A percentile compares a stretch with the other conserved stretches of the same genome.
These are phyloP conservation scores for Eueremaeus valkanovi DNA, from an alignment of 2,888 invertebrate genomes.

Conservation along the genomic window DNA sequence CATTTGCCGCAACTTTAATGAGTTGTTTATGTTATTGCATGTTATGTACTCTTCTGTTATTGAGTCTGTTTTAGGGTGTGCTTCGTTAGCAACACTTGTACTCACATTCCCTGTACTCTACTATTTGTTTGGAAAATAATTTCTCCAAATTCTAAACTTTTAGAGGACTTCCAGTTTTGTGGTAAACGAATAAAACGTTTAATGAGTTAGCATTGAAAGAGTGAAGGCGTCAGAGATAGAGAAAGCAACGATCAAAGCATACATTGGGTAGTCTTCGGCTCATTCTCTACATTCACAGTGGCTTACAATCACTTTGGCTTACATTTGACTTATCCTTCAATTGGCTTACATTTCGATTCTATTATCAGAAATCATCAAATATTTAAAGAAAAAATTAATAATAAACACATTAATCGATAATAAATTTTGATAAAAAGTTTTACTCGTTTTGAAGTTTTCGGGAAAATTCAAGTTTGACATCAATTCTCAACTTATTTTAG, in stretches of 20 bases:
- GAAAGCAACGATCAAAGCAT: background rate
- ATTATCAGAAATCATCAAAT: too few relatives aligned
- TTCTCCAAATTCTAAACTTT: background rate
- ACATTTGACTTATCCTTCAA: background rate
- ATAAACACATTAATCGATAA: too few relatives aligned
- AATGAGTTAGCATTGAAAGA: background rate
- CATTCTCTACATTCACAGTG: background rate
- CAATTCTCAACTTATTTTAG: background rate
- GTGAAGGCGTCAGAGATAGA: slow-evolving; percentile 16
- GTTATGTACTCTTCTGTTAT: too few relatives aligned
- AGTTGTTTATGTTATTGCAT: slow-evolving; percentile 30
- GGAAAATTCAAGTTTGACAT: background rate
- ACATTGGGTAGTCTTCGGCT: background rate
- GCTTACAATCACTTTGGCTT: too few relatives aligned
- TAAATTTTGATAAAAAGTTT: too few relatives aligned
- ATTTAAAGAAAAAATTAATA: too few relatives aligned
- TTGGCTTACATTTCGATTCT: background rate
- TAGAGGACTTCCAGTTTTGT: background rate
- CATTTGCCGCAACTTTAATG: slow-evolving; percentile 13
- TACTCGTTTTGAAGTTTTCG: too few relatives aligned
- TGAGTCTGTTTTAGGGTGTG: slow-evolving; percentile 28
- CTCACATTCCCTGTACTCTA: background rate
- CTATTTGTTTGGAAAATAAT: background rate
- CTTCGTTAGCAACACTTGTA: slow-evolving; percentile 30
- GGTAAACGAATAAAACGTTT: background rate